phyloP scores from a whole-genome alignment of 2,113 vertebrate species.

The Prochilodus magdalenae region DNA sequence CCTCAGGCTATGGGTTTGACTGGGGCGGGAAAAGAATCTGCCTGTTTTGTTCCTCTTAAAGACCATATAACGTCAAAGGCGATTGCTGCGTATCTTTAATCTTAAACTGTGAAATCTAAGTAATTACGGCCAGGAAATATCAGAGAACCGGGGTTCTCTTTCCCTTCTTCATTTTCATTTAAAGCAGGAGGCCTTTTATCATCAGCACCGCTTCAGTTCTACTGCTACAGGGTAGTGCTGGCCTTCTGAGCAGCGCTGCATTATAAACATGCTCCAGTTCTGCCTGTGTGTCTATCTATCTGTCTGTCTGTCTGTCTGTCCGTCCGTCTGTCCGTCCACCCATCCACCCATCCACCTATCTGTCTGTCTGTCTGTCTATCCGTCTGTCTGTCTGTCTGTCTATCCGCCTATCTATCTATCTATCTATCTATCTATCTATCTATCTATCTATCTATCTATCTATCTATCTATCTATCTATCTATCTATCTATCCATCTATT shows the following conservation, averaged over 20 bases:
- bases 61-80: slow-evolving; percentile 36
- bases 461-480: too few species aligned
- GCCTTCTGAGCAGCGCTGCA: background rate
- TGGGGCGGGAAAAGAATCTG: slow-evolving; percentile 33
- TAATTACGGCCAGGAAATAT: slow-evolving; percentile 43
- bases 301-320: too few species aligned
- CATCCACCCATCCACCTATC: too few species aligned
- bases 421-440: too few species aligned
- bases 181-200: slow-evolving; percentile 20
- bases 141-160: background rate
- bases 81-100: slow-evolving; percentile 34
- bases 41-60: slow-evolving; percentile 43
- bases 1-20: slow-evolving; percentile 53
- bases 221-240: too few species aligned
- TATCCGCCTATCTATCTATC: too few species aligned
- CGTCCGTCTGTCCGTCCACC: too few species aligned
- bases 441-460: too few species aligned
- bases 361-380: too few species aligned
- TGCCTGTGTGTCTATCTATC: too few species aligned
- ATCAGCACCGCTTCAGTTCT: background rate
- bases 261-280: background rate
- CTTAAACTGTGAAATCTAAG: slow-evolving; percentile 35
- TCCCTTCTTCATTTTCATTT: slow-evolving; percentile 25
- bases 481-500: too few species aligned
- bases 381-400: too few species aligned